Base-by-base conservation (phyloP, 1,140 invertebrate species). In the Saccostrea echinata region DNA sequence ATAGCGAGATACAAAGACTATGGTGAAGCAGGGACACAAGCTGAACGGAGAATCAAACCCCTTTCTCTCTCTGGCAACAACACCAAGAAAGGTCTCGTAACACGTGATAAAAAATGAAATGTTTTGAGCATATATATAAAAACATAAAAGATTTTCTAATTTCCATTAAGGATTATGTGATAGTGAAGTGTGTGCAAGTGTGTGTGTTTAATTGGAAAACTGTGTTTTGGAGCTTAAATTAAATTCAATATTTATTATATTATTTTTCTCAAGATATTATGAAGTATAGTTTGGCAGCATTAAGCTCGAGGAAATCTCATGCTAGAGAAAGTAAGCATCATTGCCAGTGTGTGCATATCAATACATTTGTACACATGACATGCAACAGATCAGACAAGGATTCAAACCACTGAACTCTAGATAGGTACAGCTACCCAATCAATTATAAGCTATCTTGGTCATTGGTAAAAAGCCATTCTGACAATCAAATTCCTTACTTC, bases 1-100 rank as follows among this genome's bases (percentile, higher is more conserved):
- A 92, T 93, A 85, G 91, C 92, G 53, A 93, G 92, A 71, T 93
- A 93, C 76, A 88, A 92, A 52, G 92, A 91, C 57, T 92, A 93
- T 80, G 90, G 90, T 53, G 91, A 92, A 24, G 55, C 76, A n/a
- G 87, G 89, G 30, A 86, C 57, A 30, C 85, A 84, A 27, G 51
- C 68, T 27, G 91, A 91, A 68, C 83, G 90, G 61, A 91, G 90
- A 90, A 90, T 92, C 55, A 91, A 91, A 86, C 88, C 91, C n/a
- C 86, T 90, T 8, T 88, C 90, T 24, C 86, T 91, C 55, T 89
- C 88, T 24, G 84, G 88, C 16, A 90, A 88, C 83, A 90, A 87
- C 83, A 64, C 57, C 1, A 91, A 90, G 61, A 90, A 90, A 89
- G 91, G 91, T 81, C 86, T 91, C 71, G 91, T 91, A n/a, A 91